phyloP scores from a whole-genome alignment of 1,140 invertebrate genomes.

The Drosophila hydei region DNA sequence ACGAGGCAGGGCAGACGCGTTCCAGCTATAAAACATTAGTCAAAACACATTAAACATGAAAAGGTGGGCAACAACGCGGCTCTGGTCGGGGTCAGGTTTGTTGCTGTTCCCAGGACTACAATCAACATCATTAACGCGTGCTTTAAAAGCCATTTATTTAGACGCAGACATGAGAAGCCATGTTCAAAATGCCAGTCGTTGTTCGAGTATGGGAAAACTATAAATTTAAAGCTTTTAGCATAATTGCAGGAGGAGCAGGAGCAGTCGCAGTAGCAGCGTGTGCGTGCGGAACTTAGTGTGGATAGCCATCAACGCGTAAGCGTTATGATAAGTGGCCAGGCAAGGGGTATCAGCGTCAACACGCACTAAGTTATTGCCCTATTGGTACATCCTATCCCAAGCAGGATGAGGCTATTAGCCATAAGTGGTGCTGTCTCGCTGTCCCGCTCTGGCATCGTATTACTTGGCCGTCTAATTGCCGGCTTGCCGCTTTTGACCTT shows the following conservation, averaged over 20 bases:
- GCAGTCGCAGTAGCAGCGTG: constrained; percentile 38
- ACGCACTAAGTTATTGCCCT: constrained; percentile 63
- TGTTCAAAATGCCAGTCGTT: constrained; percentile 59
- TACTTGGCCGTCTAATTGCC: constrained; percentile 63
- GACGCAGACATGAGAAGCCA: constrained; percentile 60
- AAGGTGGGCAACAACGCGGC: constrained; percentile 19
- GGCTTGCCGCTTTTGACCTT: constrained; percentile 51
- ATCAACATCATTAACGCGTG: constrained; percentile 81
- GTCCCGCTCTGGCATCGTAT: constrained; percentile 60
- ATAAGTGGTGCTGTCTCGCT: constrained; percentile 26
- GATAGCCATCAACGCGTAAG: constrained; percentile 39
- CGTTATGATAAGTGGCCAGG: constrained; percentile 73
- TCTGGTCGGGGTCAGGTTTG: background rate
- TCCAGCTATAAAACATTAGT: constrained; percentile 57
- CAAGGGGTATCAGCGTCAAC: constrained; percentile 71
- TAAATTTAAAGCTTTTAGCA: constrained; percentile 81
- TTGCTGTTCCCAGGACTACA: constrained; percentile 58
- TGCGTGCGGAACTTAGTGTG: constrained; percentile 47
- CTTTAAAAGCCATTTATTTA: constrained; percentile 81
- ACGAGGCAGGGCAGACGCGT: constrained; percentile 21
- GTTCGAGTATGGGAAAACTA: constrained; percentile 60
- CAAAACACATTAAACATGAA: constrained; percentile 61
- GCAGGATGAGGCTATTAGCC: constrained; percentile 8
- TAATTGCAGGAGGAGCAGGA: constrained; percentile 54
- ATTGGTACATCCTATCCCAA: constrained; percentile 31